phyloP scores from a whole-genome alignment of 1,140 invertebrate species.

The Gryon sp. region DNA sequence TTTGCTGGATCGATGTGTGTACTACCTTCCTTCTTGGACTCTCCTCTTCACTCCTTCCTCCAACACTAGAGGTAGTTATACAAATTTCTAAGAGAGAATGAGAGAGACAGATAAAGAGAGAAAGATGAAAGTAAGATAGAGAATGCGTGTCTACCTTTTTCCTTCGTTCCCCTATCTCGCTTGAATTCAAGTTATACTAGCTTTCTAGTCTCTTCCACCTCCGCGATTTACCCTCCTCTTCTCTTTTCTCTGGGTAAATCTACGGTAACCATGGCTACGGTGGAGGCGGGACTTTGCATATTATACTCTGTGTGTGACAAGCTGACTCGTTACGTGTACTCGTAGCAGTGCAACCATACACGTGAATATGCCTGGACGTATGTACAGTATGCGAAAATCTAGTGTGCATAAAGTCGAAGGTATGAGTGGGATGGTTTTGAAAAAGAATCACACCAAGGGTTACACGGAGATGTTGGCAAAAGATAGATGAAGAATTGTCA shows the following conservation, averaged over 20 bases:
- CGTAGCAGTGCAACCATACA: conserved; percentile 64
- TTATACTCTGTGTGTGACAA: conserved; percentile 77
- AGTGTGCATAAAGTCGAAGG: conserved; percentile 37
- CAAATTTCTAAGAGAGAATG: conserved; percentile 76
- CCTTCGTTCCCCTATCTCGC: conserved; percentile 54
- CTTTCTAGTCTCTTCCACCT: conserved; percentile 61
- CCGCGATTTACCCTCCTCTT: conserved; percentile 60
- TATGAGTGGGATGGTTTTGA: conserved; percentile 48
- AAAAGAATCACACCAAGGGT: conserved; percentile 68
- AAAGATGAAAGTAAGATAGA: background rate
- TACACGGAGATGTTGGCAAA: conserved; percentile 56
- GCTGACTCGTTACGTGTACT: conserved; percentile 73
- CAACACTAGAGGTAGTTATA: conserved; percentile 78
- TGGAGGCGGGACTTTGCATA: conserved; percentile 77
- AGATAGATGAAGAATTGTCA: conserved; percentile 76
- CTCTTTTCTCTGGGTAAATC: conserved; percentile 71
- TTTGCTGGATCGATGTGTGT: conserved; percentile 76
- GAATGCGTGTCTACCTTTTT: conserved; percentile 69
- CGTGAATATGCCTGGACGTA: conserved; percentile 44
- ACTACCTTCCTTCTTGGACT: conserved; percentile 65
- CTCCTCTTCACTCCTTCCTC: conserved; percentile 62
- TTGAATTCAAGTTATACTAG: conserved; percentile 60
- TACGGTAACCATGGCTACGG: conserved; percentile 72
- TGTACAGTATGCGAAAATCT: conserved; percentile 27
- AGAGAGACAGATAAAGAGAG: no score